Evolutionary conservation across 2,797 vertebrate species (phyloP).

Genomic region (Premnoplex brunnescens): DNA sequence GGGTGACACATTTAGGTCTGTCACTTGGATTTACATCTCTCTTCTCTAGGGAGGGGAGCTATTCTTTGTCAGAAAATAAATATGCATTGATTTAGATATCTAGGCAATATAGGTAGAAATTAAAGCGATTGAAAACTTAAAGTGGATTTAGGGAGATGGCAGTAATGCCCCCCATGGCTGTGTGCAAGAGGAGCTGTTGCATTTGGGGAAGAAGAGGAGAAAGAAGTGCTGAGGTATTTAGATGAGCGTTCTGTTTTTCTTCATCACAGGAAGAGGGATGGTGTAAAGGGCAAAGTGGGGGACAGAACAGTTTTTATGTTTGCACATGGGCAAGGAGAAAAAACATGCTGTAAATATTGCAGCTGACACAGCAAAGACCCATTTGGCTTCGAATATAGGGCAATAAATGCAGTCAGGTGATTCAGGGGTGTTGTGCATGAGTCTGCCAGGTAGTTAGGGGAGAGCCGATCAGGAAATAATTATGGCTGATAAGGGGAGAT

Average conservation of each 20-base stretch:
- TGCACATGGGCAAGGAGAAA: background rate
- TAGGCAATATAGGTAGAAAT: background rate
- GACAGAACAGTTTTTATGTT: background rate
- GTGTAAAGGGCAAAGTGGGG: background rate
- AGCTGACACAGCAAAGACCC: constrained; percentile 46
- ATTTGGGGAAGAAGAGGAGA: background rate
- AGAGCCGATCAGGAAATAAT: constrained; percentile 56
- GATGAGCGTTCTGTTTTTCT: background rate
- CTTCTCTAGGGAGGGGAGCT: background rate
- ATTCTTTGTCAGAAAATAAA: background rate
- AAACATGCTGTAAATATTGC: background rate
- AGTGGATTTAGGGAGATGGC: background rate
- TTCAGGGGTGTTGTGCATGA: background rate
- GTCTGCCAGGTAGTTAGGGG: constrained; percentile 3
- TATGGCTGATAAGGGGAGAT: constrained; percentile 43
- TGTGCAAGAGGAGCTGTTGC: background rate
- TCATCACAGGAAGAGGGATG: background rate
- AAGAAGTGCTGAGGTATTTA: background rate
- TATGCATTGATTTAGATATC: background rate
- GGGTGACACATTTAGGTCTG: fast-evolving
- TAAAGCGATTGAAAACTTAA: background rate
- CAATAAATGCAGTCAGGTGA: constrained; percentile 62
- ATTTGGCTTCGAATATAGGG: constrained; percentile 38
- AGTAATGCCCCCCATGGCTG: background rate
- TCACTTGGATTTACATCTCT: background rate